A percentile compares a stretch with the other conserved stretches of the same genome.
phyloP scores from a whole-genome alignment of 2,888 invertebrate genomes.

The Ectemnius continuus region DNA sequence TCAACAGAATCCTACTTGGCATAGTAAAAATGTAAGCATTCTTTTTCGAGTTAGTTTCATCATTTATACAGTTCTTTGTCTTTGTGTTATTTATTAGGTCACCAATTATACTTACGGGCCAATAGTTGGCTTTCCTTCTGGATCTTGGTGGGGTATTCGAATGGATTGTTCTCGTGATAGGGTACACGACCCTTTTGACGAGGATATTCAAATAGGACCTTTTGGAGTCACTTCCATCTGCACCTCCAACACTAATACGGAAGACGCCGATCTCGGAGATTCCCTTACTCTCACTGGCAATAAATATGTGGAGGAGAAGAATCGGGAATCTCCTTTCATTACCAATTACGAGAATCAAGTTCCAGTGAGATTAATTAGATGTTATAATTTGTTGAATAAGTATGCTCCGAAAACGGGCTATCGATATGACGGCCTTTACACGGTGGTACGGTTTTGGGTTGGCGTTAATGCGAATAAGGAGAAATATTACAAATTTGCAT shows the following conservation, averaged over 20 bases:
- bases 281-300: slow-evolving; percentile 69
- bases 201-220: slow-evolving; percentile 67
- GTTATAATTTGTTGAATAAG: slow-evolving; percentile 69
- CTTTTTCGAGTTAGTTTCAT: not conserved
- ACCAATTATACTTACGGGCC: slow-evolving; percentile 67
- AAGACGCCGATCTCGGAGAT: slow-evolving; percentile 72
- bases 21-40: slow-evolving; percentile 41
- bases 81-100: slow-evolving; percentile 41
- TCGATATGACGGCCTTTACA: slow-evolving; percentile 73
- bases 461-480: slow-evolving; percentile 56
- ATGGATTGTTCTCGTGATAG: slow-evolving; percentile 74
- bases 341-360: slow-evolving; percentile 68
- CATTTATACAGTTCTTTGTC: not conserved
- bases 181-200: slow-evolving; percentile 70
- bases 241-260: slow-evolving; percentile 62
- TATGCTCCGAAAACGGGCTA: slow-evolving; percentile 74
- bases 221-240: slow-evolving; percentile 72
- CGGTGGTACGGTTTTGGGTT: slow-evolving; percentile 69
- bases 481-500: slow-evolving; percentile 69
- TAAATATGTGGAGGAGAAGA: slow-evolving; percentile 26
- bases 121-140: slow-evolving; percentile 64
- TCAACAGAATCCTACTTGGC: slow-evolving; percentile 26
- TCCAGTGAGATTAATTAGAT: slow-evolving; percentile 71
- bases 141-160: slow-evolving; percentile 76
- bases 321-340: slow-evolving; percentile 62